A percentile compares a stretch with the other conserved stretches of the same genome.
These are phyloP conservation scores for Hapalemur alaotrensis DNA, from an alignment of 2,797 vertebrate species.

Conservation along the genomic window DNA sequence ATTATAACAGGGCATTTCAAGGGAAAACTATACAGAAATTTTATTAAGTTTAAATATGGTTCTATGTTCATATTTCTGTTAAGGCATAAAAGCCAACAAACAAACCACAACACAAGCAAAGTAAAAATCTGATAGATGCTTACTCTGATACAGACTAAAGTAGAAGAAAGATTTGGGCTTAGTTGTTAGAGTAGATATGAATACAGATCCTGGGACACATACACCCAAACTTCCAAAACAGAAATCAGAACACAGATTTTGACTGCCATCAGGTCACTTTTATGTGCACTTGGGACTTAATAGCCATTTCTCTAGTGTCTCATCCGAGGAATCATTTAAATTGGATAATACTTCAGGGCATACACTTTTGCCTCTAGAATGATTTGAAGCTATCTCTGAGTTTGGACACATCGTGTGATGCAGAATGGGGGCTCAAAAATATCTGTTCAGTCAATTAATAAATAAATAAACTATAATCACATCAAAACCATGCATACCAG, in stretches of 20 bases:
- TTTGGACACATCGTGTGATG: not conserved
- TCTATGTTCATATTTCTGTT: not conserved
- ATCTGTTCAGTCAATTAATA: not conserved
- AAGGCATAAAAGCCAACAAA: not conserved
- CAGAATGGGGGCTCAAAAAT: not conserved
- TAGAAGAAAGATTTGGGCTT: not conserved
- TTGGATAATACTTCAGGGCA: not conserved
- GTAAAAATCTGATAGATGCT: not conserved
- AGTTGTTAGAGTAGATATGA: not conserved
- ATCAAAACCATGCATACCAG: not conserved
- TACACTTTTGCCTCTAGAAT: not conserved
- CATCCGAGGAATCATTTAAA: not conserved
- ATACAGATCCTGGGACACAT: not conserved
- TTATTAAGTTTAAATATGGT: not conserved
- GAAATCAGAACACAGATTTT: not conserved
- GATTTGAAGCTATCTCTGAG: not conserved
- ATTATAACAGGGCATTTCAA: not conserved
- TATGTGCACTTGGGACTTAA: not conserved
- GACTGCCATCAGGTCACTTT: not conserved
- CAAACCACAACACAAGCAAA: not conserved
- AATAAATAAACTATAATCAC: not conserved
- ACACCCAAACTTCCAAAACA: not conserved
- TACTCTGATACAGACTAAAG: not conserved
- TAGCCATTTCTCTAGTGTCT: not conserved
- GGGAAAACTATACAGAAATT: not conserved